phyloP scores from a whole-genome alignment of 2,888 invertebrate species.

The Drosophila cyrtoloma region DNA sequence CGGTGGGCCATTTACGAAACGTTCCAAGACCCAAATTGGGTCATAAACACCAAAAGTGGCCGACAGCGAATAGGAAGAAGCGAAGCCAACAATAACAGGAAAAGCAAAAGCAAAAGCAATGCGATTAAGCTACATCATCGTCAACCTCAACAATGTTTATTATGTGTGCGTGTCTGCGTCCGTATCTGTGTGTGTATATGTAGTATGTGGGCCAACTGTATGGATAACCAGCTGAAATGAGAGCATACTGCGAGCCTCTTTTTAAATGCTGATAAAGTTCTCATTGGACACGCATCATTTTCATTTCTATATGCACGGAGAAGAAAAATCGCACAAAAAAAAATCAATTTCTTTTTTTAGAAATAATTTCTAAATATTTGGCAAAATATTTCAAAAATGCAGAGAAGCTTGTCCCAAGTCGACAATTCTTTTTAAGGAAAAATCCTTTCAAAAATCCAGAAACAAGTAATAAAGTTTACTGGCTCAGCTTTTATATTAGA shows the following conservation, averaged over 20 bases:
- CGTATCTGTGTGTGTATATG: constrained; percentile 8
- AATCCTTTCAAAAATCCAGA: neutral
- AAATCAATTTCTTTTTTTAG: neutral
- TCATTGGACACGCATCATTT: constrained; percentile 59
- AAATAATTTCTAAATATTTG: neutral
- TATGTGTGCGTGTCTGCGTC: constrained; percentile 4
- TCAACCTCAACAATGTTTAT: constrained; percentile 35
- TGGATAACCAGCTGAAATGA: constrained; percentile 50
- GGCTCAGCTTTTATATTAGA: neutral
- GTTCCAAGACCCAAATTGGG: constrained; percentile 66
- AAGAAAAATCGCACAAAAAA: neutral
- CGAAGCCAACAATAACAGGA: constrained; percentile 35
- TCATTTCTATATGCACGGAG: constrained; percentile 28
- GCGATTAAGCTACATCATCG: constrained; percentile 56
- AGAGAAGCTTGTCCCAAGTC: no score
- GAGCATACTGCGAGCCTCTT: constrained; percentile 46
- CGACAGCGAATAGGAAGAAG: constrained; percentile 45
- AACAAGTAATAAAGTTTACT: neutral
- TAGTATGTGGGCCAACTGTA: constrained; percentile 48
- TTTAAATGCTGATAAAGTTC: constrained; percentile 62
- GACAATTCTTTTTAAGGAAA: neutral
- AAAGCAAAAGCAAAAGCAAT: constrained; percentile 30
- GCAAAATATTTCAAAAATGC: neutral
- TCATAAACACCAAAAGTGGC: constrained; percentile 73
- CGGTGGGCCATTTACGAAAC: constrained; percentile 54